These are phyloP conservation scores for Callocephalon fimbriatum DNA, from an alignment of 2,113 vertebrate genomes.

Conservation along the genomic window DNA sequence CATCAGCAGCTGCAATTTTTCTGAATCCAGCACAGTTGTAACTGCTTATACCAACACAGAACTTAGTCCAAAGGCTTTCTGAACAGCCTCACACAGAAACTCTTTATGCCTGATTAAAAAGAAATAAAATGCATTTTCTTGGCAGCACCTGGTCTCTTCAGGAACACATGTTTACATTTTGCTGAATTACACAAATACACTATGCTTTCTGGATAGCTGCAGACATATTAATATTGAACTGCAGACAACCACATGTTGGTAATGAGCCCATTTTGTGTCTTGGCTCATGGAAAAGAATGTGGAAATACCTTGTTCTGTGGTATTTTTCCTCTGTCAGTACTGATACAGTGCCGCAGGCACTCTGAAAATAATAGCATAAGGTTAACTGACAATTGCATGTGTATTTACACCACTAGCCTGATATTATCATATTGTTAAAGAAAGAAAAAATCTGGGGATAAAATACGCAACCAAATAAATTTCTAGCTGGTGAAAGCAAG, in stretches of 20 bases:
- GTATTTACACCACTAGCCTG: conserved; percentile 79
- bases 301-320: conserved; percentile 73
- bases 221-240: conserved; percentile 70
- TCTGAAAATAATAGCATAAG: conserved; percentile 78
- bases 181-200: conserved; percentile 49
- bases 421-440: conserved; percentile 79
- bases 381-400: conserved; percentile 84
- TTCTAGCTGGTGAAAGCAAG: conserved; percentile 58
- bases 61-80: background rate
- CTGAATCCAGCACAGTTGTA: background rate
- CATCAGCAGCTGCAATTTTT: background rate
- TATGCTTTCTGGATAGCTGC: conserved; percentile 34
- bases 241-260: conserved; percentile 76
- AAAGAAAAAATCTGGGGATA: conserved; percentile 56
- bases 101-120: conserved; percentile 1
- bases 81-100: background rate
- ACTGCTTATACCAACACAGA: background rate
- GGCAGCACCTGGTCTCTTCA: conserved; percentile 48
- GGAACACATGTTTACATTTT: conserved; percentile 68
- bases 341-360: conserved; percentile 77
- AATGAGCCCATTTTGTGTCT: conserved; percentile 77
- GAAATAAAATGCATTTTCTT: background rate
- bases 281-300: conserved; percentile 67
- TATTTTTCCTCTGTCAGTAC: conserved; percentile 77
- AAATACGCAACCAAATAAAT: conserved; percentile 66